Evolutionary conservation across 2,113 vertebrate genomes (phyloP).

Genomic region (Argyrosomus japonicus): DNA sequence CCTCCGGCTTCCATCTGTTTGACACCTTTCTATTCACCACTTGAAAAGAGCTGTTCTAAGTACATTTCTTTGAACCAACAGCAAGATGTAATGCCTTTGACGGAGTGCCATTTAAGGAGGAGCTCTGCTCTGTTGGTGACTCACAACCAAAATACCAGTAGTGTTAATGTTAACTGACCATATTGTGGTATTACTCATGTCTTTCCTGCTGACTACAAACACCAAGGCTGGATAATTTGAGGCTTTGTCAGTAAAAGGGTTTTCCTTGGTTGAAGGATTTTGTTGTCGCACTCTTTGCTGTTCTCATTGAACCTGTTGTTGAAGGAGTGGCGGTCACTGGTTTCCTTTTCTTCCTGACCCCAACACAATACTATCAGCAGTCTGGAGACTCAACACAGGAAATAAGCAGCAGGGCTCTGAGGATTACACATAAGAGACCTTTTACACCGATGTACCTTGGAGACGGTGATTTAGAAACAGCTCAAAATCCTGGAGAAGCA

Average conservation of each 20-base stretch:
- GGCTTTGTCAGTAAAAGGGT: not conserved
- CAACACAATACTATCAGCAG: slow-evolving; percentile 73
- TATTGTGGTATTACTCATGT: slow-evolving; percentile 21
- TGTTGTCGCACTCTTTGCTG: slow-evolving; percentile 18
- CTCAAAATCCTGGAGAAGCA: not conserved
- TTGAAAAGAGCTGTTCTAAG: slow-evolving; percentile 32
- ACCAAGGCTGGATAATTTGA: slow-evolving; percentile 12
- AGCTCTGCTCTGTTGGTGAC: slow-evolving; percentile 41
- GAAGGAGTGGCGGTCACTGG: slow-evolving; percentile 63
- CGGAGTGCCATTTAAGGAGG: not conserved
- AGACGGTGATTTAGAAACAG: slow-evolving; percentile 10
- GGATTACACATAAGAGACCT: slow-evolving; percentile 39
- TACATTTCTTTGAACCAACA: not conserved
- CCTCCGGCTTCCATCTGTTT: slow-evolving; percentile 15
- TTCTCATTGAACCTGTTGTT: slow-evolving; percentile 66
- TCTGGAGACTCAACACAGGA: slow-evolving; percentile 70
- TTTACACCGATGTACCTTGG: not conserved
- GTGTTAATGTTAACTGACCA: slow-evolving; percentile 36
- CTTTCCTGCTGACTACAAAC: slow-evolving; percentile 42
- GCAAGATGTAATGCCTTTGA: slow-evolving; percentile 12
- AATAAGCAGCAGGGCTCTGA: slow-evolving; percentile 49
- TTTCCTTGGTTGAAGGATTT: slow-evolving; percentile 11
- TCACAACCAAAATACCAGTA: slow-evolving; percentile 36
- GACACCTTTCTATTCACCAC: slow-evolving; percentile 17
- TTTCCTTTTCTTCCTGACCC: slow-evolving; percentile 73